These are phyloP conservation scores for Acrossocheilus wenchowensis DNA, from an alignment of 2,797 vertebrate species.

Conservation along the genomic window DNA sequence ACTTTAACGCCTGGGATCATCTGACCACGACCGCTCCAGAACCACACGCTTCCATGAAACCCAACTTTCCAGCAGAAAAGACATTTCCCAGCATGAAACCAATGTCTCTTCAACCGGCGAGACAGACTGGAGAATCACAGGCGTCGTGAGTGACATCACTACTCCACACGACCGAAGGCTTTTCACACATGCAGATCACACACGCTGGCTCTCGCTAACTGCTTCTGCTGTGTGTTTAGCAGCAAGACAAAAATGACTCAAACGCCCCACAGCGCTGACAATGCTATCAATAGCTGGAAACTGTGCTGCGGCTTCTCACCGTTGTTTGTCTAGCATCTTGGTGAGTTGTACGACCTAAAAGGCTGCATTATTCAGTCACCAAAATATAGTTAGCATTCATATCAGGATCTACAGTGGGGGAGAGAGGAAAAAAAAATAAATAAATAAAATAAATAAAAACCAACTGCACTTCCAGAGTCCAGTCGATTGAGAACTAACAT, in stretches of 20 bases:
- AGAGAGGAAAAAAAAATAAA: not conserved
- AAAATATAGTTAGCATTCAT: not conserved
- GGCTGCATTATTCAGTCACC: not conserved
- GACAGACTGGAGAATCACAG: conserved; percentile 13
- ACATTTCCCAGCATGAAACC: not conserved
- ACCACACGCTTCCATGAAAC: conserved; percentile 7
- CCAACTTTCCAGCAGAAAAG: not conserved
- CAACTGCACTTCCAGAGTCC: not conserved
- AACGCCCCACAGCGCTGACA: not conserved
- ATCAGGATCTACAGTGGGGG: not conserved
- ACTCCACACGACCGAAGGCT: not conserved
- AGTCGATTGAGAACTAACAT: not conserved
- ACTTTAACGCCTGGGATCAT: conserved; percentile 25
- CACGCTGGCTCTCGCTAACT: not conserved
- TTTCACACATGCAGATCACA: conserved; percentile 21
- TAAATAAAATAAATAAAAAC: too few relatives aligned
- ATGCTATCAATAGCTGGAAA: not conserved
- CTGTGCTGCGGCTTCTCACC: not conserved
- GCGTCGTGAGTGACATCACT: not conserved
- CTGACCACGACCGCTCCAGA: not conserved
- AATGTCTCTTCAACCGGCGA: not conserved
- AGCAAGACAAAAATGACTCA: not conserved
- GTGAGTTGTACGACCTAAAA: not conserved
- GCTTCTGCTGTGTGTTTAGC: not conserved
- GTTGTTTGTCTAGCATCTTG: not conserved